Conservation (phyloP, 2,888 invertebrate species). For the Drosophila anomelani region DNA sequence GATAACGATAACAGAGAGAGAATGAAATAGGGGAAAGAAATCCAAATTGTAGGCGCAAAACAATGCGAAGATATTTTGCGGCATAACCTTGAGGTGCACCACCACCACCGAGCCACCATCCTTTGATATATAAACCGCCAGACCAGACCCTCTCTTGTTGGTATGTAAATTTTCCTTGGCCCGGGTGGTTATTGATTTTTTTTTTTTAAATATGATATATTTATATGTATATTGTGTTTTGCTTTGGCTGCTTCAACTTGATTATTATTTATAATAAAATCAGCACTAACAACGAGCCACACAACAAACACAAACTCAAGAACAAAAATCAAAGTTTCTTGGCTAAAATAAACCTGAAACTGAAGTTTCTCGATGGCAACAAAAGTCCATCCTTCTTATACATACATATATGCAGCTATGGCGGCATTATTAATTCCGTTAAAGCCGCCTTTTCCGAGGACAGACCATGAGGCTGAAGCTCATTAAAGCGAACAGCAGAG, state of each 20-base stretch:
- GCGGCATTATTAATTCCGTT: conserved; percentile 64
- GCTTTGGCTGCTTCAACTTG: conserved; percentile 47
- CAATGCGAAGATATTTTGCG: conserved; percentile 42
- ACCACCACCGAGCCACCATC: conserved; percentile 5
- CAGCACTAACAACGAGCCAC: conserved; percentile 50
- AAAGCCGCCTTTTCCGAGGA: conserved; percentile 49
- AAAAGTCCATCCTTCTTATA: conserved; percentile 1
- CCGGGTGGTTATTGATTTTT: conserved; percentile 76
- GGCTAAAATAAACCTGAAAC: conserved; percentile 18
- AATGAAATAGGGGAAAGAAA: background rate
- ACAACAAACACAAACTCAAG: conserved; percentile 16
- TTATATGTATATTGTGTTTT: conserved; percentile 6
- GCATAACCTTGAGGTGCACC: conserved; percentile 51
- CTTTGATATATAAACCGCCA: conserved; percentile 10
- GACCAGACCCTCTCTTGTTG: background rate
- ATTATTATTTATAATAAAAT: conserved; percentile 76
- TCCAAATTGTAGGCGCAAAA: conserved; percentile 15
- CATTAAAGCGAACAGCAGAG: conserved; percentile 29
- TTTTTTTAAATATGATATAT: conserved; percentile 1
- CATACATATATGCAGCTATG: conserved; percentile 6
- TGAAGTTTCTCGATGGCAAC: background rate
- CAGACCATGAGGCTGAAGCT: conserved; percentile 32
- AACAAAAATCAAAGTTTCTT: conserved; percentile 36
- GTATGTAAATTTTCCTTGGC: conserved; percentile 53
- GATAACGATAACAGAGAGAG: background rate